Evolutionary conservation across 2,113 vertebrate species (phyloP).

Genomic region (Archocentrus centrarchus): DNA sequence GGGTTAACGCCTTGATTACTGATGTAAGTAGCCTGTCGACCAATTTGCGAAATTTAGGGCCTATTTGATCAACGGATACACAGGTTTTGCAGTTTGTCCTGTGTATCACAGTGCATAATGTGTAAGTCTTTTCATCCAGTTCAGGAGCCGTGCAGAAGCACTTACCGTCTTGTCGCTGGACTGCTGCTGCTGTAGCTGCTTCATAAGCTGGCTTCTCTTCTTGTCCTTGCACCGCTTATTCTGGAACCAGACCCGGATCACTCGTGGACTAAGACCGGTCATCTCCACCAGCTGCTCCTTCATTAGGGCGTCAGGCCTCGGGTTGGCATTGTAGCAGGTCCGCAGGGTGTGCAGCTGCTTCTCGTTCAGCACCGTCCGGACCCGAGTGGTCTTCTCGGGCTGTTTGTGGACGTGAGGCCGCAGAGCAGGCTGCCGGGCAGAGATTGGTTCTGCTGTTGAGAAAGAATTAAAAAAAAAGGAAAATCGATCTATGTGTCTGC

Average conservation of each 20-base stretch:
- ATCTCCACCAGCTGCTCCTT: conserved; percentile 99
- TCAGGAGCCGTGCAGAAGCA: not conserved
- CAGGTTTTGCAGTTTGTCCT: too few relatives aligned
- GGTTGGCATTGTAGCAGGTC: conserved; percentile 98
- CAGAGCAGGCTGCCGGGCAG: conserved; percentile 93
- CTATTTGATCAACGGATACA: not conserved
- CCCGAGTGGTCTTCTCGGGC: conserved; percentile 97
- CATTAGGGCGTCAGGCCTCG: conserved; percentile 98
- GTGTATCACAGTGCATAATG: too few relatives aligned
- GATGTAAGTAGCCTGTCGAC: not conserved
- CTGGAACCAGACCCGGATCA: conserved; percentile 99
- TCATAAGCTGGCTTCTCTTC: conserved; percentile 96
- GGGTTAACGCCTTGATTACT: not conserved
- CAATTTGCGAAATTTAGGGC: not conserved
- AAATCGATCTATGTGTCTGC: not conserved
- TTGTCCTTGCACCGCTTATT: conserved; percentile 99
- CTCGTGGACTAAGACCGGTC: conserved; percentile 96
- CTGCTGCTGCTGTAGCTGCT: conserved; percentile 97
- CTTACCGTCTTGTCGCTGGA: conserved; percentile 98
- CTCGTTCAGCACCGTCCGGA: conserved; percentile 97
- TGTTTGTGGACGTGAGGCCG: conserved; percentile 98
- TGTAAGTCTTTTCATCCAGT: too few relatives aligned
- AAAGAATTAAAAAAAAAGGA: conserved; percentile 34
- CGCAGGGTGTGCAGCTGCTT: conserved; percentile 99
- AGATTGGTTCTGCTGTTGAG: conserved; percentile 95